These are phyloP conservation scores for Globodera rostochiensis DNA, from an alignment of 1,140 invertebrate species.

Conservation along the genomic window DNA sequence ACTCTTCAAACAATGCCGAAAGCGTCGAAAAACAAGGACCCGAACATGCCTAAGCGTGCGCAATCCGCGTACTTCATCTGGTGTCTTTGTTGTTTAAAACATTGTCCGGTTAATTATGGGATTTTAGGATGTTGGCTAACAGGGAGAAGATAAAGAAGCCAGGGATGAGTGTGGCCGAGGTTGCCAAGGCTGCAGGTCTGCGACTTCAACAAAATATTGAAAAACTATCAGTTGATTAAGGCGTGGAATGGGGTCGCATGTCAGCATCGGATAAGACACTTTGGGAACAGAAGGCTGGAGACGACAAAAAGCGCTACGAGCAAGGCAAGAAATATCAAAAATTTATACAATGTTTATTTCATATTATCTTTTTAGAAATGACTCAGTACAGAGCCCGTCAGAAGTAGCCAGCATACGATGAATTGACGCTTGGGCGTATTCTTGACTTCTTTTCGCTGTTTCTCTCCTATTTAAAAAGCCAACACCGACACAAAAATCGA, in stretches of 20 bases:
- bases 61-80: slow-evolving; percentile 70
- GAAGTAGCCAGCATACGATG: not conserved
- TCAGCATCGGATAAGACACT: slow-evolving; percentile 9
- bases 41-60: slow-evolving; percentile 84
- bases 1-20: slow-evolving; percentile 26
- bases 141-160: slow-evolving; percentile 29
- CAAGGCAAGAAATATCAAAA: not conserved
- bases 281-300: slow-evolving; percentile 32
- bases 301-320: slow-evolving; percentile 26
- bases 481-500: not conserved
- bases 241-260: slow-evolving; percentile 21
- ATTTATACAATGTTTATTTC: not conserved
- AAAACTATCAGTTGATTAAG: not conserved
- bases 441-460: not conserved
- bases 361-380: not conserved
- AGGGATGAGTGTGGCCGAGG: slow-evolving; percentile 30
- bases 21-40: slow-evolving; percentile 76
- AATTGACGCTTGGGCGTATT: not conserved
- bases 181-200: slow-evolving; percentile 28
- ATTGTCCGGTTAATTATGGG: slow-evolving; percentile 70
- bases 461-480: not conserved
- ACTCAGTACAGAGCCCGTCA: not conserved
- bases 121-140: slow-evolving; percentile 21
- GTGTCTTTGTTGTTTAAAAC: slow-evolving; percentile 44
- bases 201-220: slow-evolving; percentile 4